Conservation (phyloP, 2,113 vertebrate species). For the Eubucco bourcierii region DNA sequence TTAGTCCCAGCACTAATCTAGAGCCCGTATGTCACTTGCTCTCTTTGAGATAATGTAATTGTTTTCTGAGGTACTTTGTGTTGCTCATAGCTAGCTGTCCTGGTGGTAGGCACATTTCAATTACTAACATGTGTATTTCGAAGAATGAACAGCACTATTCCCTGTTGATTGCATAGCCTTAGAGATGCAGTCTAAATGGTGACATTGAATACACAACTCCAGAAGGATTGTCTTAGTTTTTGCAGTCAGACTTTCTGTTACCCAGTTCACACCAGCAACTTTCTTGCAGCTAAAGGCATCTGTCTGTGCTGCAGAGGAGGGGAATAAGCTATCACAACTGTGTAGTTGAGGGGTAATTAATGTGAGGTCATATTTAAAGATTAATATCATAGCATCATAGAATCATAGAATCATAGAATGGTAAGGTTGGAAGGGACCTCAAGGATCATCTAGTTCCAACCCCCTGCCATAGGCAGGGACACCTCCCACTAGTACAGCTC, state of each 20-base stretch:
- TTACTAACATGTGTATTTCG: slow-evolving; percentile 41
- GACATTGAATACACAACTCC: not conserved
- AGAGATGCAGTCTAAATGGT: not conserved
- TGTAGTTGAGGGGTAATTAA: no score
- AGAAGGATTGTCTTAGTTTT: slow-evolving; percentile 34
- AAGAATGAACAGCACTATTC: slow-evolving; percentile 13
- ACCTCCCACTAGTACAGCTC: no score
- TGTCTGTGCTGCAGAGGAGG: not conserved
- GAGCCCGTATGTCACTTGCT: not conserved
- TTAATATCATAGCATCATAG: no score
- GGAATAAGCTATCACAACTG: slow-evolving; percentile 1
- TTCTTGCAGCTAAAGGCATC: slow-evolving; percentile 14
- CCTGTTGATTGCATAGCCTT: slow-evolving; percentile 23
- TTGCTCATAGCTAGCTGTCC: not conserved
- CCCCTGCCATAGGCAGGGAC: no score
- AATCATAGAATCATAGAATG: no score
- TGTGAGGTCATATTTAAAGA: no score
- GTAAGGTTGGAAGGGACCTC: no score
- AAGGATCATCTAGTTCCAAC: no score
- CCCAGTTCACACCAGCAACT: slow-evolving; percentile 14
- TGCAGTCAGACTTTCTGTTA: slow-evolving; percentile 6
- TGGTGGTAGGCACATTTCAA: slow-evolving; percentile 7
- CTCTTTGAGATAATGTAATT: not conserved
- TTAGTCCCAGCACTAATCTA: not conserved
- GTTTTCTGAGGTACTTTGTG: not conserved